Percentiles rank a stretch among this genome's conserved stretches.
phyloP scores from a whole-genome alignment of 2,888 invertebrate species.

The Elmis aenea region DNA sequence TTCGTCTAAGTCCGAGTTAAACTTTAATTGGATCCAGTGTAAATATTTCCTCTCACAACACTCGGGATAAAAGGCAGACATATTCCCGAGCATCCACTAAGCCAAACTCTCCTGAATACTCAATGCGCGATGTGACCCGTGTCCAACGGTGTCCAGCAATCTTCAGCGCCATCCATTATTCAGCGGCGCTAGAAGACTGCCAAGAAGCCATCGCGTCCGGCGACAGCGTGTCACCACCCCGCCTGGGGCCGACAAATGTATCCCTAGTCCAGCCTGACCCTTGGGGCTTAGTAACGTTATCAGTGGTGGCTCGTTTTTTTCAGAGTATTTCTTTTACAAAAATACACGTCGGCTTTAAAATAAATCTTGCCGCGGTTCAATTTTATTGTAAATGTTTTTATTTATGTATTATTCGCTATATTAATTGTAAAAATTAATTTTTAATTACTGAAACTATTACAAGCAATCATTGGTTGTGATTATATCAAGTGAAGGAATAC shows the following conservation, averaged over 20 bases:
- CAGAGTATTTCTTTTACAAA: too few relatives aligned
- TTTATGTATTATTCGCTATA: too few relatives aligned
- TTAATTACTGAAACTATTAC: too few relatives aligned
- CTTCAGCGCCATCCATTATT: constrained; percentile 44
- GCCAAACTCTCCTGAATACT: constrained; percentile 30
- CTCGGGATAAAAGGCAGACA: constrained; percentile 18
- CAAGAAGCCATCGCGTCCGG: constrained; percentile 42
- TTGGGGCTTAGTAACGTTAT: constrained; percentile 22
- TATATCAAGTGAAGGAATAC: too few relatives aligned
- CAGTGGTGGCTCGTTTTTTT: constrained; percentile 19
- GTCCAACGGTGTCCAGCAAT: constrained; percentile 41
- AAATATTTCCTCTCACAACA: constrained; percentile 18
- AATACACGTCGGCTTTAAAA: too few relatives aligned
- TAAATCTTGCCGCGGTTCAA: too few relatives aligned
- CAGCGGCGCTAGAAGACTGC: constrained; percentile 39
- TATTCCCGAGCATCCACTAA: constrained; percentile 17
- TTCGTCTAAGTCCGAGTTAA: too few relatives aligned
- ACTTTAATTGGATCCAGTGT: constrained; percentile 15
- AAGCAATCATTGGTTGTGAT: too few relatives aligned
- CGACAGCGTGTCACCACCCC: constrained; percentile 39
- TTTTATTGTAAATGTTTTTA: too few relatives aligned
- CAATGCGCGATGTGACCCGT: constrained; percentile 41
- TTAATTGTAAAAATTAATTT: too few relatives aligned
- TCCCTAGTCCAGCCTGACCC: constrained; percentile 40
- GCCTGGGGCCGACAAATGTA: constrained; percentile 39